Base-by-base conservation (phyloP, 37 sponge, comb jelly and placozoan species). In the Theonella swinhoei region DNA sequence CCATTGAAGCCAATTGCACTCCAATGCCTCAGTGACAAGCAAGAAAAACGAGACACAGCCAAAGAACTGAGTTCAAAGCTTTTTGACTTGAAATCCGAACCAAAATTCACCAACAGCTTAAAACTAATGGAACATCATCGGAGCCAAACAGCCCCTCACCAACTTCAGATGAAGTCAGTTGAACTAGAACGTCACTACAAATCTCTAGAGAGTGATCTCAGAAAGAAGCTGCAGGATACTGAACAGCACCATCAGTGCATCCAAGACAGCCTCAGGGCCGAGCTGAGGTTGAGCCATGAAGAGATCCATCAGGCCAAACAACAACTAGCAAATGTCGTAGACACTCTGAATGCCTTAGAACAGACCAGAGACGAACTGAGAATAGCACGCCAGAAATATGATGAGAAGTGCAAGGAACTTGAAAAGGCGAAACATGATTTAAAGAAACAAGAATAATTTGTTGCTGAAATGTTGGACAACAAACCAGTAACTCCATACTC, bases 41-140 rank as follows among this genome's bases (percentile, higher is more conserved):
- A 68, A 17, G 40, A 47, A n/a, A 42, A 70, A 17, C 42, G 86
- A 58, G 71, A 71, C 3, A 37, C 71, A 1, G 25, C 61, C 22
- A 8, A 42, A 23, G 40, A 77, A 39, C 28, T 85, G 26, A 76
- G 86, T 38, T 62, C 22, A 19, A 39, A 69, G 22, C 33, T 85
- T 23, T 63, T 17, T 14, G 54, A 7, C 54, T 17, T 47, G 54
- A 47, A 47, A 14, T 17, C 54, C 7, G 14, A 47, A 14, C 54
- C 54, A 17, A 47, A 47, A 17, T 47, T 47, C 54, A 47, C 54
- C 11, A 7, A 47, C 11, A 47, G 54, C 54, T 47, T 47, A 14
- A 47, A 47, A 7, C 7, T 47, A 7, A n/a, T n/a, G n/a, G n/a
- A n/a, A n/a, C 11, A 14, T 14, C 54, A 14, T 17, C 54, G 54